phyloP scores from a whole-genome alignment of 2,797 vertebrate species.

The Enteromius viviparus region DNA sequence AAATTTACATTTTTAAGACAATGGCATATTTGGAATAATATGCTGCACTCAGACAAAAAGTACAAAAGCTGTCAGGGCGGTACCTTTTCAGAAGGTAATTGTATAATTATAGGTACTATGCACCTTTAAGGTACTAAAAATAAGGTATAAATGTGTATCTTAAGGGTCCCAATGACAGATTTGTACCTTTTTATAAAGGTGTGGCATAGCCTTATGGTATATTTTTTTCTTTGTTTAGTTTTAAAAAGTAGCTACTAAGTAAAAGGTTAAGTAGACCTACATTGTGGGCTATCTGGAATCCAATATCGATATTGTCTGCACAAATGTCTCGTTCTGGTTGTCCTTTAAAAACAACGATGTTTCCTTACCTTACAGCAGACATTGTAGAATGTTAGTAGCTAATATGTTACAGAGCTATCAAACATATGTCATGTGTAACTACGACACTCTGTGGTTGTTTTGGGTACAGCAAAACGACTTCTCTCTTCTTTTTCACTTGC shows the following conservation, averaged over 20 bases:
- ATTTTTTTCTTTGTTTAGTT: no score
- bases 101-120: not conserved
- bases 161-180: no score
- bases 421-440: not conserved
- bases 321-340: not conserved
- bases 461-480: not conserved
- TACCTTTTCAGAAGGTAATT: no score
- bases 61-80: not conserved
- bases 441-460: slow-evolving; percentile 12
- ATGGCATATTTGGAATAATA: not conserved
- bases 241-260: no score
- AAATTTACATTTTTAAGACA: not conserved
- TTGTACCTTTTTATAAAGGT: no score
- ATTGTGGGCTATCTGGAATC: not conserved
- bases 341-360: not conserved
- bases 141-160: no score
- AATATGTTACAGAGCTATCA: not conserved
- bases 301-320: not conserved
- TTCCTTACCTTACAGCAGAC: not conserved
- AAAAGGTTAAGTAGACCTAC: no score
- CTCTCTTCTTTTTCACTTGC: not conserved
- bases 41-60: not conserved
- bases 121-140: not conserved
- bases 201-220: no score
- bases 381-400: not conserved